Conservation (phyloP, 2,797 vertebrate genomes). For the Crenichthys baileyi region DNA sequence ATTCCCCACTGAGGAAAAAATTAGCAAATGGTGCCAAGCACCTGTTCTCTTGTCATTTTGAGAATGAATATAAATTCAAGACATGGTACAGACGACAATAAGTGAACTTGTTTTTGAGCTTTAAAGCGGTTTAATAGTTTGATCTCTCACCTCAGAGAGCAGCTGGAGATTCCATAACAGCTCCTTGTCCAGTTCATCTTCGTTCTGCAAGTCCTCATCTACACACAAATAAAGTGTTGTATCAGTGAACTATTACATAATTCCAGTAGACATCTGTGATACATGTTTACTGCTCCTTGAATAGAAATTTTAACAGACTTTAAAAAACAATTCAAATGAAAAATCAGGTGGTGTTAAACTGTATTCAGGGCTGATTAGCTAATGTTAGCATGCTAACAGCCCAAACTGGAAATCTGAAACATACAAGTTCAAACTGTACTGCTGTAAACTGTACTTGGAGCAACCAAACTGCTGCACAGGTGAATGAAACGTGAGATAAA, state of each 20-base stretch:
- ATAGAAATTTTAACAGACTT: background rate
- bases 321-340: background rate
- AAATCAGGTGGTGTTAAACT: no score
- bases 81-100: background rate
- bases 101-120: slow-evolving; percentile 16
- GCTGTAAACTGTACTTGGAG: no score
- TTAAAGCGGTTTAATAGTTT: slow-evolving; percentile 15
- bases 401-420: no score
- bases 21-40: background rate
- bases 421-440: no score
- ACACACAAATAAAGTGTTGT: slow-evolving; percentile 24
- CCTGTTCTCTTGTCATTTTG: background rate
- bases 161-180: slow-evolving; percentile 97
- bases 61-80: background rate
- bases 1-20: background rate
- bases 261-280: background rate
- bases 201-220: slow-evolving; percentile 92
- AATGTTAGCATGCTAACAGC: no score
- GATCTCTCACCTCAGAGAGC: slow-evolving; percentile 90
- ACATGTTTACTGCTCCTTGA: background rate
- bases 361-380: no score
- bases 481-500: no score
- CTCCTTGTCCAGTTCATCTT: slow-evolving; percentile 95
- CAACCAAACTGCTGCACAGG: no score
- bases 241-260: background rate